Conservation (phyloP, 2,113 vertebrate species). For the Leptosomus discolor region DNA sequence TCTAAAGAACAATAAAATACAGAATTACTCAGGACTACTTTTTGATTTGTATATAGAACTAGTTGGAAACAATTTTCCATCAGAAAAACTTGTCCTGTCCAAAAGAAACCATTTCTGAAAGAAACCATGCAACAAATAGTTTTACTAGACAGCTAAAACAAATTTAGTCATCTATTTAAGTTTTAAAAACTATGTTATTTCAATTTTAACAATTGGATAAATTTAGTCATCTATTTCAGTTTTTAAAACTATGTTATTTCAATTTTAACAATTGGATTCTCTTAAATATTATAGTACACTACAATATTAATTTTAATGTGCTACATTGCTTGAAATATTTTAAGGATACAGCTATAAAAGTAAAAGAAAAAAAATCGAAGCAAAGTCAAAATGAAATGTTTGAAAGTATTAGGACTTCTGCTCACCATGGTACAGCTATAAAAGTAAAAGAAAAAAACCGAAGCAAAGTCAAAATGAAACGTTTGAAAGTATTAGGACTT, state of each 20-base stretch:
- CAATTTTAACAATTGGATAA: not conserved
- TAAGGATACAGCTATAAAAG: not conserved
- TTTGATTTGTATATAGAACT: not conserved
- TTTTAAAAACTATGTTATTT: not conserved
- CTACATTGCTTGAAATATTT: not conserved
- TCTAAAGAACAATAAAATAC: not conserved
- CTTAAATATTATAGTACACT: not conserved
- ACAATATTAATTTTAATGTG: not conserved
- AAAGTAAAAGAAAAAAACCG: not conserved
- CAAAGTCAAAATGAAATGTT: not conserved
- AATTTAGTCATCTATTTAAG: not conserved
- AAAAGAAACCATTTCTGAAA: not conserved
- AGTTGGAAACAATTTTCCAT: not conserved
- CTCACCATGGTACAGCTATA: not conserved
- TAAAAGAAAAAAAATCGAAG: not conserved
- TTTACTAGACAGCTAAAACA: not conserved
- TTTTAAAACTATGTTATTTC: not conserved
- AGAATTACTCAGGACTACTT: not conserved
- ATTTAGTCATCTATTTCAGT: not conserved
- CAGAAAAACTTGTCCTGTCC: not conserved
- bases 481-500: not conserved
- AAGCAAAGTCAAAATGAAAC: not conserved
- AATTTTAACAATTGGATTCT: not conserved
- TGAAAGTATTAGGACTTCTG: not conserved
- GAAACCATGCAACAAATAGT: not conserved